These are phyloP conservation scores for Sciurus carolinensis DNA, from an alignment of 2,797 vertebrate species.

Conservation along the genomic window DNA sequence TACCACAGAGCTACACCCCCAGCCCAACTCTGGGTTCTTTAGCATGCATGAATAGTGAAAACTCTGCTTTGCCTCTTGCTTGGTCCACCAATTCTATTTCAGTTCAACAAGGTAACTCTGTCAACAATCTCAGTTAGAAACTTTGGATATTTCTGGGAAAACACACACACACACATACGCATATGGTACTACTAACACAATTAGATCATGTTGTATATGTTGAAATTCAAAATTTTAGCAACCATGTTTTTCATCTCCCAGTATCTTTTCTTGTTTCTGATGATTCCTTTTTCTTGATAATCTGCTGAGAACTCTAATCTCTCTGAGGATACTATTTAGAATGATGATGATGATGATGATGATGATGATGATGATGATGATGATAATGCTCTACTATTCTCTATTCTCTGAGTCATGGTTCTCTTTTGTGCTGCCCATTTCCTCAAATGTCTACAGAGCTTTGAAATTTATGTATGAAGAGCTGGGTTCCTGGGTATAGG, in stretches of 20 bases:
- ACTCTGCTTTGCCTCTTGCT: background rate
- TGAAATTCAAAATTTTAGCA: background rate
- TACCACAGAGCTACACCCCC: too few relatives aligned
- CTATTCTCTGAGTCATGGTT: background rate
- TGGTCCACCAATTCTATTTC: background rate
- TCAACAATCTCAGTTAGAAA: background rate
- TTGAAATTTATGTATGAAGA: background rate
- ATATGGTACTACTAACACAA: background rate
- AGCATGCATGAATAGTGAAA: background rate
- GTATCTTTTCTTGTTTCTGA: background rate
- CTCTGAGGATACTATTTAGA: conserved; percentile 10
- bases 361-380: background rate
- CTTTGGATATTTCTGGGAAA: background rate
- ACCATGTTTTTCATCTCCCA: background rate
- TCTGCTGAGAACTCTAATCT: conserved; percentile 54
- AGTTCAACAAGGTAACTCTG: background rate
- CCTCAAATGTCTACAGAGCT: background rate
- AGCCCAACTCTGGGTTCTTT: background rate
- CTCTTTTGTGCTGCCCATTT: background rate
- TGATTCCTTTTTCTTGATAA: conserved; percentile 5
- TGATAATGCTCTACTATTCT: background rate
- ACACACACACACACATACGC: background rate
- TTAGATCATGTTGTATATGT: background rate
- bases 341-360: background rate
- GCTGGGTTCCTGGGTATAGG: background rate